Conservation (phyloP, 2,797 vertebrate species). For the Chelon auratus region DNA sequence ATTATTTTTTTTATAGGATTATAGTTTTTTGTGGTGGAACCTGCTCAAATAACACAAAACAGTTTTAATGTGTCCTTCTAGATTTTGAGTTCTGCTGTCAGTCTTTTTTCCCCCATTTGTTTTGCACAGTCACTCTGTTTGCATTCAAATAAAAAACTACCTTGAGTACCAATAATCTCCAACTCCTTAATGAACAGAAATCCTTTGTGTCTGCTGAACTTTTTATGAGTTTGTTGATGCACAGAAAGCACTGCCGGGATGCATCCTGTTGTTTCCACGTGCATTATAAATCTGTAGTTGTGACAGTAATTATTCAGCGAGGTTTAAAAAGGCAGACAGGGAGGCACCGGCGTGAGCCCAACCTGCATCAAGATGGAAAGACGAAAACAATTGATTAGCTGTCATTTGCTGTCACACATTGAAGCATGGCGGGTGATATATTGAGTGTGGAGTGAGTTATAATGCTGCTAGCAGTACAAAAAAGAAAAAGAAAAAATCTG, state of each 20-base stretch:
- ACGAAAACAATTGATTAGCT: too few species aligned
- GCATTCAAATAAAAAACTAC: conserved; percentile 43
- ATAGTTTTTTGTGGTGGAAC: conserved; percentile 19
- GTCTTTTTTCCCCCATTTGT: not conserved
- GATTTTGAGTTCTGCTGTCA: conserved; percentile 1
- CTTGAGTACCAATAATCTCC: not conserved
- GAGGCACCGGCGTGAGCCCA: conserved; percentile 44
- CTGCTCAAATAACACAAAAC: conserved; percentile 37
- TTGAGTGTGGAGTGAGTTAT: too few species aligned
- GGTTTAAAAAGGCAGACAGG: conserved; percentile 18
- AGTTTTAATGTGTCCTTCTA: conserved; percentile 42
- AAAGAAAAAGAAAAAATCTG: not conserved
- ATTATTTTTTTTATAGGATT: too few species aligned
- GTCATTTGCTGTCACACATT: not conserved
- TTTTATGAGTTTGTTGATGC: conserved; percentile 25
- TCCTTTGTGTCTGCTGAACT: not conserved
- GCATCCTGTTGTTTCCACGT: not conserved
- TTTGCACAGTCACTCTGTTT: conserved; percentile 16
- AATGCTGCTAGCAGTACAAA: too few species aligned
- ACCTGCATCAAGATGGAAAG: conserved; percentile 19
- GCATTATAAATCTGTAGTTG: conserved; percentile 30
- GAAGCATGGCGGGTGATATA: too few species aligned
- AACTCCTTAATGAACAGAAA: not conserved
- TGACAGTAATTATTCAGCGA: conserved; percentile 38
- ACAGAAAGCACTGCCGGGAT: conserved; percentile 8